phyloP scores from a whole-genome alignment of 2,797 vertebrate genomes.

The Streptopelia turtur region DNA sequence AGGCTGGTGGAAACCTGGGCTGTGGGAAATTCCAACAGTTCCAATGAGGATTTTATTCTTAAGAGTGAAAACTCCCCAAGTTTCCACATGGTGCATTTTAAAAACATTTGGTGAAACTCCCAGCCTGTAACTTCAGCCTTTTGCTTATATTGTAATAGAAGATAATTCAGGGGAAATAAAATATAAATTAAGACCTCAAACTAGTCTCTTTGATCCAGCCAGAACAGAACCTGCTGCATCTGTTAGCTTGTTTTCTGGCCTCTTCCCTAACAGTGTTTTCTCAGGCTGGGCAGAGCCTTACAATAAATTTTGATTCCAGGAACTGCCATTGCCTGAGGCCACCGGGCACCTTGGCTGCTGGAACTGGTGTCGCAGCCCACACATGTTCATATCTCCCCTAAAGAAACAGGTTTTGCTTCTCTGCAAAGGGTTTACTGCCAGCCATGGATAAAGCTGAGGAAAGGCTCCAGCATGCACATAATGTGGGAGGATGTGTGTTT shows the following conservation, averaged over 20 bases:
- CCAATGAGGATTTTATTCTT: not conserved
- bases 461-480: not conserved
- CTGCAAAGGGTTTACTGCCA: not conserved
- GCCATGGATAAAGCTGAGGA: not conserved
- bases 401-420: not conserved
- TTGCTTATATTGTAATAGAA: not conserved
- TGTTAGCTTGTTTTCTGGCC: not conserved
- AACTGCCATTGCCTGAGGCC: not conserved
- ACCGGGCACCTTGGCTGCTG: fast-evolving
- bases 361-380: not conserved
- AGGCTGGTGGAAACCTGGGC: not conserved
- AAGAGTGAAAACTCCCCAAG: not conserved
- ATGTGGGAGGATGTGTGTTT: not conserved
- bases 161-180: not conserved
- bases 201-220: not conserved
- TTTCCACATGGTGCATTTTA: not conserved
- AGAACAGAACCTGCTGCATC: not conserved
- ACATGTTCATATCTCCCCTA: not conserved
- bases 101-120: not conserved
- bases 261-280: not conserved
- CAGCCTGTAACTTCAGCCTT: not conserved
- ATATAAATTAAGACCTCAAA: not conserved
- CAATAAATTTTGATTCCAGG: not conserved
- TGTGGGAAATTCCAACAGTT: not conserved
- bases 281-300: not conserved